Evolutionary conservation across 2,113 vertebrate genomes (phyloP).

Genomic region (Barbus barbus): DNA sequence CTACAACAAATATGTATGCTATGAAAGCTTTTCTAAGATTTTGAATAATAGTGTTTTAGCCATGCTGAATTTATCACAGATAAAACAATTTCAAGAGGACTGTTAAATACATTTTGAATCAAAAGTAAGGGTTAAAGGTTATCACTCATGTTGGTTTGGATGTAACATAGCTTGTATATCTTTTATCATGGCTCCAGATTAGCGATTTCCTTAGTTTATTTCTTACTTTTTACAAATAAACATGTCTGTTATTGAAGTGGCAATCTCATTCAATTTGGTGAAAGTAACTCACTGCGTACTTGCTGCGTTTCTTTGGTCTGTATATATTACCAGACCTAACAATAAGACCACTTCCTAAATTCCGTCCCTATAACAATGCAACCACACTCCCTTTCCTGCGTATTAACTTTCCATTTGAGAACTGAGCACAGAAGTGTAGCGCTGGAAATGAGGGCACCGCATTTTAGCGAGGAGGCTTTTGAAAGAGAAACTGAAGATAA

Average conservation of each 20-base stretch:
- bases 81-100: too few relatives aligned
- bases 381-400: conserved; percentile 19
- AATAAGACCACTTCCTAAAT: conserved; percentile 3
- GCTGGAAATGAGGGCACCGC: not conserved
- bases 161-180: not conserved
- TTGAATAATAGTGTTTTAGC: not conserved
- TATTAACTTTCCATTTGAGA: not conserved
- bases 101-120: not conserved
- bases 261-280: not conserved
- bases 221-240: not conserved
- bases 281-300: not conserved
- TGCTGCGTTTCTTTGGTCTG: not conserved
- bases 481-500: not conserved
- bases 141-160: not conserved
- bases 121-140: not conserved
- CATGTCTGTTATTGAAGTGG: not conserved
- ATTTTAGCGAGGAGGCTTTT: not conserved
- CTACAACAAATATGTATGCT: not conserved
- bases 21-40: not conserved
- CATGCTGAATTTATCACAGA: not conserved
- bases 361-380: not conserved
- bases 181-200: conserved; percentile 7
- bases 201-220: not conserved
- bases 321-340: not conserved
- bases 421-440: not conserved